These are phyloP conservation scores for Eumacrocentrus americanus DNA, from an alignment of 2,888 invertebrate species.

Conservation along the genomic window DNA sequence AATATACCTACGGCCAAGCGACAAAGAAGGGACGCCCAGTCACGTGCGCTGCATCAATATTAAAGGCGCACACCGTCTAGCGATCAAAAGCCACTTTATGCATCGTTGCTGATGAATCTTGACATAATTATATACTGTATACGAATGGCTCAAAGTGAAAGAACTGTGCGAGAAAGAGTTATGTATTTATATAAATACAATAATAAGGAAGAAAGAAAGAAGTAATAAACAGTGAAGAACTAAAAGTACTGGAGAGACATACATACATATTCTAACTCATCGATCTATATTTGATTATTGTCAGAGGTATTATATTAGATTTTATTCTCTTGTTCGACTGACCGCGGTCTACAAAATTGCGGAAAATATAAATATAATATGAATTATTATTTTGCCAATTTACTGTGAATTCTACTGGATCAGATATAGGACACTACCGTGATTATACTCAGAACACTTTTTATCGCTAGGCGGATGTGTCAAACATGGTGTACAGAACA, in stretches of 20 bases:
- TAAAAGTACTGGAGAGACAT: no score
- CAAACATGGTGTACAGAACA: constrained; percentile 31
- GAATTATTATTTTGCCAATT: neutral
- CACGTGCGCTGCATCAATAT: constrained; percentile 57
- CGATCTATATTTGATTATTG: no score
- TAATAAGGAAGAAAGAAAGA: no score
- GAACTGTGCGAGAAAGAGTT: no score
- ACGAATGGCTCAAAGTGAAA: no score
- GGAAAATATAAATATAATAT: neutral
- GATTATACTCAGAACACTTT: constrained; percentile 29
- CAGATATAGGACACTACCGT: neutral
- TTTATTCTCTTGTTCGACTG: no score
- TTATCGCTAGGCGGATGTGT: constrained; percentile 57
- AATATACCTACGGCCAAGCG: constrained; percentile 56
- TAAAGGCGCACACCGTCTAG: constrained; percentile 50
- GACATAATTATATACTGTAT: neutral
- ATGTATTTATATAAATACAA: no score
- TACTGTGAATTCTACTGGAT: neutral
- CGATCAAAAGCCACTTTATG: constrained; percentile 46
- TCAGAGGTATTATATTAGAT: no score
- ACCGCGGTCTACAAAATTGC: no score
- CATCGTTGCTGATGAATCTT: neutral
- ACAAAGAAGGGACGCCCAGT: constrained; percentile 62
- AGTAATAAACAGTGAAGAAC: no score
- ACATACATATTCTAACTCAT: no score